These are phyloP conservation scores for Drosophila testacea DNA, from an alignment of 2,888 invertebrate genomes.

Conservation along the genomic window DNA sequence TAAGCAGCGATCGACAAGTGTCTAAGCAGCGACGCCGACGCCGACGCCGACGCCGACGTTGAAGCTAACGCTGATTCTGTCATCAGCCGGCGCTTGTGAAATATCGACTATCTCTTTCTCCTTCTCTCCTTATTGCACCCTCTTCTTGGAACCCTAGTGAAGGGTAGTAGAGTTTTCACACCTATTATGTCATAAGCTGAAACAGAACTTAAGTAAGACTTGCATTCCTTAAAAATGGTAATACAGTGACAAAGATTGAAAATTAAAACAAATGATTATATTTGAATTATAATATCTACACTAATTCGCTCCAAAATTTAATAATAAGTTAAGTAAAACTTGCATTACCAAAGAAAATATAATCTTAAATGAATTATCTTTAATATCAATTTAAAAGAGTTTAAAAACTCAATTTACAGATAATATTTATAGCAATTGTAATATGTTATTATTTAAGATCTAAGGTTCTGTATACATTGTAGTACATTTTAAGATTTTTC, in stretches of 20 bases:
- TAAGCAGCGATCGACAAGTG: slow-evolving; percentile 55
- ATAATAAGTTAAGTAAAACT: too few relatives aligned
- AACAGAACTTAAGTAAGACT: too few relatives aligned
- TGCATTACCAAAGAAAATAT: too few relatives aligned
- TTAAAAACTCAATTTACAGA: too few relatives aligned
- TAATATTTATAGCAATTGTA: too few relatives aligned
- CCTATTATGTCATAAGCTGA: too few relatives aligned
- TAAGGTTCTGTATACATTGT: too few relatives aligned
- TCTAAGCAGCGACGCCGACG: slow-evolving; percentile 35
- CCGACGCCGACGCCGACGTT: not conserved
- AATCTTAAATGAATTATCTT: too few relatives aligned
- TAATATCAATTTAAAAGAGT: not conserved
- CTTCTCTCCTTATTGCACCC: not conserved
- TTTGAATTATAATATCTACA: not conserved
- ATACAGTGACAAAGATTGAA: not conserved
- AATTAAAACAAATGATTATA: not conserved
- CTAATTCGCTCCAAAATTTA: too few relatives aligned
- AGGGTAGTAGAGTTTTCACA: not conserved
- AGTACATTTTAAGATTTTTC: too few relatives aligned
- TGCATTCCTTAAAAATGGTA: too few relatives aligned
- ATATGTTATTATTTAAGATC: too few relatives aligned
- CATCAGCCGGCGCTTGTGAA: slow-evolving; percentile 25
- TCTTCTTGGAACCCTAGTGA: not conserved
- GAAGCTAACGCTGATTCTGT: slow-evolving; percentile 1
- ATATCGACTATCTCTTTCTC: not conserved